Percentiles rank a stretch among this genome's conserved stretches.
Conservation (phyloP, 2,888 invertebrate genomes). For the Cancer borealis region DNA sequence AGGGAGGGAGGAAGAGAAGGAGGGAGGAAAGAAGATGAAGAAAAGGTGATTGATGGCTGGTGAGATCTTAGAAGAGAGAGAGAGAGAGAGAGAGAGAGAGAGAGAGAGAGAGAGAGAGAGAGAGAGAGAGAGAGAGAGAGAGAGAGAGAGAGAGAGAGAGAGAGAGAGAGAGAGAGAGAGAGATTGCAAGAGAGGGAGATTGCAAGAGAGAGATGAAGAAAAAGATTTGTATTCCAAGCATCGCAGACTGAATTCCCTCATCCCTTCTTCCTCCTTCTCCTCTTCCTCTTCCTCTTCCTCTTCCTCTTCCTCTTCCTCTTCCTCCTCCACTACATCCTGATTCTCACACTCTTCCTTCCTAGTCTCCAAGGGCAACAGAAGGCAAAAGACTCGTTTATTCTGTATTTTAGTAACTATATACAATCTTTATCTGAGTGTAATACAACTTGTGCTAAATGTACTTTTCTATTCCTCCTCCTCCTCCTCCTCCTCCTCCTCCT, state of each 20-base stretch:
- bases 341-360: neutral
- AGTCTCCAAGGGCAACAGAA: neutral
- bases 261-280: neutral
- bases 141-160: neutral
- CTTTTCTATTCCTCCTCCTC: too few species aligned
- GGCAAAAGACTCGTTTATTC: neutral
- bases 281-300: neutral
- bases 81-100: neutral
- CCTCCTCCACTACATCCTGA: too few species aligned
- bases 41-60: too few species aligned
- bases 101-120: neutral
- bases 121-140: neutral
- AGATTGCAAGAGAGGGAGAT: neutral
- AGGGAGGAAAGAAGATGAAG: neutral
- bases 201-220: neutral
- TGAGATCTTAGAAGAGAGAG: neutral
- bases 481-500: too few species aligned
- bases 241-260: neutral
- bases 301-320: too few species aligned
- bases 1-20: neutral
- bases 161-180: slow-evolving; percentile 7
- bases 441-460: too few species aligned
- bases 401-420: too few species aligned
- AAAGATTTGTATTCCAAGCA: neutral
- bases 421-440: too few species aligned